Evolutionary conservation across 2,888 invertebrate species (phyloP), one percentile per base, ranked within the genome.

Genomic region (Pterostichus niger): DNA sequence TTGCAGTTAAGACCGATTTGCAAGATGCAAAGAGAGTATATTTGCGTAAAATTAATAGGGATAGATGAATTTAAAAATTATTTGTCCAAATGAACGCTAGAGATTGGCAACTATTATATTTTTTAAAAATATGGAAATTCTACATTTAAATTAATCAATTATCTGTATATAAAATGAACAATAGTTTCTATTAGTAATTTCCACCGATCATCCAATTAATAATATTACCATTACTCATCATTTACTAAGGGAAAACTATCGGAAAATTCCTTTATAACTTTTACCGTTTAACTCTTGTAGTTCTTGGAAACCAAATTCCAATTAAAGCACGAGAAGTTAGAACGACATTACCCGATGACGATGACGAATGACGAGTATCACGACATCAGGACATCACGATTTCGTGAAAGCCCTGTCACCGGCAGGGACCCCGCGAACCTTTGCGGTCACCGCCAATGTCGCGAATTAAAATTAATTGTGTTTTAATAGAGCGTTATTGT

Each of bases 401-500:
- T 75, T 75, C 75, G 75, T 75, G 49, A 75, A 75, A 75, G 52
- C 33, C 6, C 13, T 7, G n/a, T 33, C 61, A 24, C 9, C 3
- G 11, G 61, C 33, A 5, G 49, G 73, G 73, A 73, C 73, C 49
- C 40, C 73, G 49, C 24, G 54, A 80, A 52, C 68, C 79, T 68
- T 80, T 80, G 80, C 80, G 80, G 80, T 80, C 68, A 68, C 80
- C 64, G 68, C 33, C 80, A 68, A 61, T 80, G 52, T 64, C 33
- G 64, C 80, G 52, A 80, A 80, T 80, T 80, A 33, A 80, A 80
- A 80, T 80, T 80, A 80, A 80, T 80, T 80, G 68, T 80, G 33
- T 35, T 80, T 80, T 80, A 68, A 80, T 68, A 68, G 68, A 56
- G 44, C 61, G 61, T 44, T 56, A 75, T 75, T 75, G 75, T 75